Conservation (phyloP, 2,113 vertebrate genomes). For the Lamprotornis superbus region DNA sequence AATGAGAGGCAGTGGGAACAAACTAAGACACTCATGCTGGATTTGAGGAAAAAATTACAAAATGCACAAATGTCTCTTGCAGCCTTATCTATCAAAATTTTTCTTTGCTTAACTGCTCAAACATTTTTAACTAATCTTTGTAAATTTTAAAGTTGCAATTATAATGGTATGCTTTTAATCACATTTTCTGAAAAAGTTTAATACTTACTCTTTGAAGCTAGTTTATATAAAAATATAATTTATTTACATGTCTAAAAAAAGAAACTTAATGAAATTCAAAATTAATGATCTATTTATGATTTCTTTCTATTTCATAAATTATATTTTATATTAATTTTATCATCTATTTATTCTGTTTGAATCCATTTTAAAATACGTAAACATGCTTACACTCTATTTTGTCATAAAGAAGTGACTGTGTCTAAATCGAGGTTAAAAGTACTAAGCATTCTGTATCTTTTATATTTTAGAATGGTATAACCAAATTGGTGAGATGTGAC, state of each 20-base stretch:
- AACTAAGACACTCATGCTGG: background rate
- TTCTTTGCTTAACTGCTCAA: background rate
- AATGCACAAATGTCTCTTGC: background rate
- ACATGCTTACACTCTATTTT: background rate
- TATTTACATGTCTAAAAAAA: background rate
- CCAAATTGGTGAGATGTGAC: background rate
- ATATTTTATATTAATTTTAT: background rate
- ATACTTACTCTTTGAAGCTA: background rate
- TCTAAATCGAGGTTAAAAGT: background rate
- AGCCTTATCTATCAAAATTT: background rate
- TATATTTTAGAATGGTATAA: background rate
- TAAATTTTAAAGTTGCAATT: background rate
- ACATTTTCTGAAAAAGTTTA: background rate
- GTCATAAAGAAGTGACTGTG: accelerated
- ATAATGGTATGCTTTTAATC: background rate
- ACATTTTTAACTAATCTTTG: background rate
- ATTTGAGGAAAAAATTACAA: background rate
- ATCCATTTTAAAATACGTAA: background rate
- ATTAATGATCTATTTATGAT: accelerated
- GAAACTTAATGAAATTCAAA: background rate
- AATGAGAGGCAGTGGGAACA: background rate
- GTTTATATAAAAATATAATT: background rate
- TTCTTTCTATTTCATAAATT: background rate
- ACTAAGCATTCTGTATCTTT: background rate
- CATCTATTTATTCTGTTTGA: background rate